Evolutionary conservation across 2,113 vertebrate species (phyloP), one percentile per base, ranked within the genome.

Genomic region (Myiopsitta monachus): DNA sequence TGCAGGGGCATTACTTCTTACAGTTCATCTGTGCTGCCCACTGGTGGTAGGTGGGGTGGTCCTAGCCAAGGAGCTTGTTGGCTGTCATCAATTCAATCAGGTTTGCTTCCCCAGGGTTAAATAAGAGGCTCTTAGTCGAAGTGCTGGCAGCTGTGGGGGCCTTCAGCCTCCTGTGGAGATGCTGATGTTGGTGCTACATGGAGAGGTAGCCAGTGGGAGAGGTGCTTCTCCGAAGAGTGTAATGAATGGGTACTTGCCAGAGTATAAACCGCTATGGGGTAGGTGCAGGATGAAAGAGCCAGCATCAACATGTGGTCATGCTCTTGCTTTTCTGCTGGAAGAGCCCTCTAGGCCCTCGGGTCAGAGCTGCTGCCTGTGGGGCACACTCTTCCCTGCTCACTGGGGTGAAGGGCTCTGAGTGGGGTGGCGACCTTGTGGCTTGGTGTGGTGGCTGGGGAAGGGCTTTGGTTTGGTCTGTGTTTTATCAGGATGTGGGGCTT

Each of bases 381-480:
- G 2, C 3, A 1, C 0, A 4, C 1, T 62, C 13, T 24, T 62
- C 11, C 10, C 14, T 43, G 26, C 11, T 14, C 3, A 14, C n/a
- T 7, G 57, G 77, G 83, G 51, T 9, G 23, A 10, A 59, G 33
- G 33, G 57, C 33, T 36, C 6, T 10, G 57, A 59, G 33, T 2
- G 11, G 30, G 30, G 30, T 8, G 69, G 55, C 22, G 31, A 61
- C 23, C n/a, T 10, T 36, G 18, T 3, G 28, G 31, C 36, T 75
- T 19, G 33, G n/a, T 23, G 33, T 15, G 6, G 57, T 7, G 57
- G 57, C 33, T 36, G 33, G 9, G 33, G 17, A 12, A 51, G 54
- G 41, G 15, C 6, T 74, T 23, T 6, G 26, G 24, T 13, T 59
- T 31, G 57, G n/a, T 1, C 12, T 24, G 4, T 43, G 14, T 13